Evolutionary conservation across 2,113 vertebrate genomes (phyloP), one percentile per base, ranked within the genome.

Genomic region (Catagonus wagneri): DNA sequence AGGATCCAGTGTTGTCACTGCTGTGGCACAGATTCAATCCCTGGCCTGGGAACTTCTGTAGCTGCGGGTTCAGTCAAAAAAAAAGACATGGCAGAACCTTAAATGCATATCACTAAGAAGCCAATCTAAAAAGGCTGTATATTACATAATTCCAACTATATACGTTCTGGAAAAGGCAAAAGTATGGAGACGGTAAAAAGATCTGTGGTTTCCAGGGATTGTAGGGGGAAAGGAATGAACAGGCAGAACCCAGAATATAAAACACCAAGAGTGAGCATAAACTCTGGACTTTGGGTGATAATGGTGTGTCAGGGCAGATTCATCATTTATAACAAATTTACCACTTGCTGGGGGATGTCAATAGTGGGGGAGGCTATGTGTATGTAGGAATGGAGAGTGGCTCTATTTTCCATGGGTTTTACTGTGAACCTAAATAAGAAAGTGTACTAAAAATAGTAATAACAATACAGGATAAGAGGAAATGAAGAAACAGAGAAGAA

Each of bases 91-190:
- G 34, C 65, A 34, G 34, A 93, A 39, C 56, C 54, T 69, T 50
- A 71, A 71, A 29, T 65, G 25, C 78, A n/a, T 71, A 32, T 71
- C 32, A 34, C 39, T 74, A 66, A 91, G 66, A 63, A 69, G 29
- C 66, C 29, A 84, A 15, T 27, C 66, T 32, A 20, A 75, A 95
- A 92, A 58, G 58, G 29, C 50, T 11, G 1, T 61, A 3, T 72
- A 39, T 22, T 68, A 8, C 11, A 2, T 34, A 39, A 54, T 63
- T 44, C 58, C 60, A 91, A 52, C 29, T 66, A n/a, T 25, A 3
- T 12, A 8, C 27, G n/a, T 91, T 91, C 58, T 88, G 23, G n/a
- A 80, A 91, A 93, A 80, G 25, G 66, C 27, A 69, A 90, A 79
- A 75, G 54, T 65, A 3, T 3, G 4, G 39, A 83, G 44, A 69